Percentiles rank a stretch among this genome's conserved stretches.
Evolutionary conservation across 37 sponge, comb jelly and placozoan species (phyloP).

Genomic region (Crambe crambe): DNA sequence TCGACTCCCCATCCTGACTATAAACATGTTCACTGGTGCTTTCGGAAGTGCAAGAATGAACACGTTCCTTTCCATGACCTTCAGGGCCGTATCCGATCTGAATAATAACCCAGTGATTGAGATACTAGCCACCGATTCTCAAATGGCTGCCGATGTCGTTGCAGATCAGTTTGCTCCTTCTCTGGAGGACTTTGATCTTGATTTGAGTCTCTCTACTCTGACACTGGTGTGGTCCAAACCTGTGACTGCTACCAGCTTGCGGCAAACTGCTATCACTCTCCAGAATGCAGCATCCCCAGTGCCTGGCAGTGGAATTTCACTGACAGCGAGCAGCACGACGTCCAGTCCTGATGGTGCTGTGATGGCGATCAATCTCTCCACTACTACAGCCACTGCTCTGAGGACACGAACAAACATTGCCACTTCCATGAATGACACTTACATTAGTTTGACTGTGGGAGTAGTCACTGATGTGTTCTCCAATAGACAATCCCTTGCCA

Average conservation of each 20-base stretch:
- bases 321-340: constrained; percentile 28
- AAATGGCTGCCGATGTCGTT: constrained; percentile 50
- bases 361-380: constrained; percentile 48
- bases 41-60: constrained; percentile 52
- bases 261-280: constrained; percentile 27
- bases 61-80: constrained; percentile 71
- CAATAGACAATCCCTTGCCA: constrained; percentile 41
- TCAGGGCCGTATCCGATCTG: constrained; percentile 68
- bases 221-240: constrained; percentile 76
- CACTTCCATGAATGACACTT: constrained; percentile 62
- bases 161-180: constrained; percentile 59
- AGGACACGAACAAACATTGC: constrained; percentile 44
- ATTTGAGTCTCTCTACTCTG: constrained; percentile 55
- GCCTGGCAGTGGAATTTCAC: not conserved
- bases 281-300: constrained; percentile 23
- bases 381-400: constrained; percentile 33
- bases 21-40: constrained; percentile 35
- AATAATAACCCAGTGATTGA: constrained; percentile 61
- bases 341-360: constrained; percentile 62
- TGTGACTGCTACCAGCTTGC: constrained; percentile 30
- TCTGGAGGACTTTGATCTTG: constrained; percentile 74
- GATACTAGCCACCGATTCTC: constrained; percentile 48
- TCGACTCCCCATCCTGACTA: constrained; percentile 35
- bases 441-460: constrained; percentile 45
- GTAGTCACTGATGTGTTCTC: constrained; percentile 38